These are phyloP conservation scores for Eupithecia abbreviata DNA, from an alignment of 2,888 invertebrate species.

Conservation along the genomic window DNA sequence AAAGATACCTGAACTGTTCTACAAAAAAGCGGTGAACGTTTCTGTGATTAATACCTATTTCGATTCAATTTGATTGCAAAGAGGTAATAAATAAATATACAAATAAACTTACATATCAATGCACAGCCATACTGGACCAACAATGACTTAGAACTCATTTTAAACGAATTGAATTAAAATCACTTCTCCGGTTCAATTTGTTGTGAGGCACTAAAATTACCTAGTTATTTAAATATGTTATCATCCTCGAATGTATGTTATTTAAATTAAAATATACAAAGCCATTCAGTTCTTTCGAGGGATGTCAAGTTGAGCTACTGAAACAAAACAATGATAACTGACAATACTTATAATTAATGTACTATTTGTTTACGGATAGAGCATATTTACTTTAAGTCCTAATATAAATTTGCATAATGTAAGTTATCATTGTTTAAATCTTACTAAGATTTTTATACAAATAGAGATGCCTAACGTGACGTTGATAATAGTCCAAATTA, in stretches of 20 bases:
- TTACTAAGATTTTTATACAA: slow-evolving; percentile 2
- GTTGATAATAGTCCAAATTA: neutral
- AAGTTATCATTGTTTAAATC: neutral
- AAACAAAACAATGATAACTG: slow-evolving; percentile 1
- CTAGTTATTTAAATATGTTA: neutral
- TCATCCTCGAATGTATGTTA: neutral
- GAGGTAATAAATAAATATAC: neutral
- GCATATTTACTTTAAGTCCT: slow-evolving; percentile 5
- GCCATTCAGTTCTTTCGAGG: neutral
- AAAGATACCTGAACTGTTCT: neutral
- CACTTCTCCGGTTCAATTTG: neutral
- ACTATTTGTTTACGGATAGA: slow-evolving; percentile 21
- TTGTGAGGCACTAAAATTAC: neutral
- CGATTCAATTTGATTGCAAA: neutral
- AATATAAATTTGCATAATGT: slow-evolving; percentile 6
- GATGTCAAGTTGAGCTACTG: slow-evolving; percentile 13
- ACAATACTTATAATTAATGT: slow-evolving; percentile 1
- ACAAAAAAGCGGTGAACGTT: neutral
- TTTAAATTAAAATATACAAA: neutral
- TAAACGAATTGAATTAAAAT: neutral
- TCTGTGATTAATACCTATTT: neutral
- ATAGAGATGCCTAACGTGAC: neutral
- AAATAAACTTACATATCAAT: neutral
- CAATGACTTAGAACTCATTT: neutral
- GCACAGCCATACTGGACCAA: slow-evolving; percentile 3